Percentiles rank a stretch among this genome's conserved stretches.
These are phyloP conservation scores for Paramisgurnus dabryanus DNA, from an alignment of 2,113 vertebrate species.

Conservation along the genomic window DNA sequence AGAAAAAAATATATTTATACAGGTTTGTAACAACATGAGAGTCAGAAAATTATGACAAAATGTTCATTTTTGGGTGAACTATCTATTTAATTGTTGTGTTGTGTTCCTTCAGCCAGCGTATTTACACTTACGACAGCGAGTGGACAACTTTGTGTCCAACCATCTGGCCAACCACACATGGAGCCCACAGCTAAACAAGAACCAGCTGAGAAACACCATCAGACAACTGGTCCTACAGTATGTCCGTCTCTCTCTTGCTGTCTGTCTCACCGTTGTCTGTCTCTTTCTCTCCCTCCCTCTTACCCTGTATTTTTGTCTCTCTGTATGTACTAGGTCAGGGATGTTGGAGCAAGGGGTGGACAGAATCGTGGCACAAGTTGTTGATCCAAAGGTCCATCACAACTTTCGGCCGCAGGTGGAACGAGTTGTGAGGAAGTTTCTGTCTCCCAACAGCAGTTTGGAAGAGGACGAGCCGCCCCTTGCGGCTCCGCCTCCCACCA, in stretches of 20 bases:
- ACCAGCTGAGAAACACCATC: constrained; percentile 97
- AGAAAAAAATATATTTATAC: too few species aligned
- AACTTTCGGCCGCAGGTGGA: constrained; percentile 97
- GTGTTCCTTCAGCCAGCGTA: constrained; percentile 85
- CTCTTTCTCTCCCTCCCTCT: neutral
- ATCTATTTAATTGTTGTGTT: too few species aligned
- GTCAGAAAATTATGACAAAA: too few species aligned
- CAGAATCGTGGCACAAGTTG: constrained; percentile 97
- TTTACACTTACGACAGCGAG: constrained; percentile 92
- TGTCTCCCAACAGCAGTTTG: constrained; percentile 85
- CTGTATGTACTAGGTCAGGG: constrained; percentile 83
- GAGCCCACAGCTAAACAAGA: constrained; percentile 98
- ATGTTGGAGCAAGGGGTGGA: constrained; percentile 98
- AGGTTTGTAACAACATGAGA: too few species aligned
- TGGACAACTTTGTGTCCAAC: constrained; percentile 98
- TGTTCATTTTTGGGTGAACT: too few species aligned
- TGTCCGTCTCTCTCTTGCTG: constrained; percentile 60
- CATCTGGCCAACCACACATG: constrained; percentile 97
- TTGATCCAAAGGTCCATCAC: constrained; percentile 97
- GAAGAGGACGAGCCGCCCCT: constrained; percentile 69
- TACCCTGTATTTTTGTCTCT: neutral
- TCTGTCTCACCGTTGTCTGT: neutral
- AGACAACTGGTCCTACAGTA: constrained; percentile 96
- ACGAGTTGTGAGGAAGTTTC: constrained; percentile 90
- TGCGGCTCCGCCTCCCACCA: constrained; percentile 60